Base-by-base conservation (phyloP, 2,888 invertebrate genomes). In the Pharmacophagus antenor region DNA sequence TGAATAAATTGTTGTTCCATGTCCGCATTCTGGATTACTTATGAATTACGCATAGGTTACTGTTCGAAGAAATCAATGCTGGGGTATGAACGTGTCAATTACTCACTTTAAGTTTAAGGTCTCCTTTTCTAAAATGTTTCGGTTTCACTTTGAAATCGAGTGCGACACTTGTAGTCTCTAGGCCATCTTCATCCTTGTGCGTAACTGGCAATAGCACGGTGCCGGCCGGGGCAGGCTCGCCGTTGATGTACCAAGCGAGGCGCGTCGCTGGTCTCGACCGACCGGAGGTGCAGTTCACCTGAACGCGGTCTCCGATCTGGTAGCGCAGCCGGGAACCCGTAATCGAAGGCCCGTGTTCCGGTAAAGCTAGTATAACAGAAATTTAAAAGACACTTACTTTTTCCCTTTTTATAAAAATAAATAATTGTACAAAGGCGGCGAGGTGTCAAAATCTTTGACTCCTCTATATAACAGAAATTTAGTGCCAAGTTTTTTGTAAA, bases 241-340 rank as follows among this genome's bases (percentile, higher is more conserved):
- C 96, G 84, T 97, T 97, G 85, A 97, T 95, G 91, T 95, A 95
- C 97, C 97, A 97, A 68, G 94, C 94, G 58, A 97, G 93, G 74
- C 94, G 93, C 61, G 96, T 96, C 15, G 96, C 95, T 6, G 97
- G 97, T 73, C 95, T 94, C 48, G 96, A 96, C 68, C 94, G 92
- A 17, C 94, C 95, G 41, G 96, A 96, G 6, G 95, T 95, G 88
- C 97, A 97, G 88, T 96, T 96, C 68, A 96, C 95, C 65, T 94
- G 93, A 31, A 97, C 96, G 51, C 93, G 92, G 79, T 97, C 96
- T 15, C 95, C 95, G 64, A 95, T 93, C 83, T 95, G 95, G 87
- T 97, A 97, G 63, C 96, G 93, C 18, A 95, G 94, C 67, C 94
- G 93, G 27, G 95, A 95, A 42, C 96, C 96, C 8, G 93, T 92